Conservation (phyloP, 2,113 vertebrate species). For the Vombatus ursinus region DNA sequence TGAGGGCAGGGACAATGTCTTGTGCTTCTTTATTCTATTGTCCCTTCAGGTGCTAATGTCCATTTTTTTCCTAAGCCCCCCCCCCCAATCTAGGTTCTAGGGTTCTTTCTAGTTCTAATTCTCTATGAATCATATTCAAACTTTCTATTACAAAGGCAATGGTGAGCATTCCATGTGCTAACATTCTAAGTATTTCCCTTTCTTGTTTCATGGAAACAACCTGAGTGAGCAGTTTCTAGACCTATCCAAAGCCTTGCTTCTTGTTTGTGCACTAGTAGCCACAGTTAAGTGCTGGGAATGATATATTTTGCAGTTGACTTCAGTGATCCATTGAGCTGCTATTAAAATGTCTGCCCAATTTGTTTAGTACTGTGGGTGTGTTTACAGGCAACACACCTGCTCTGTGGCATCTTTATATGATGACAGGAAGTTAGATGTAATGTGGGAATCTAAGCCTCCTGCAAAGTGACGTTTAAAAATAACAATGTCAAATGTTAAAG, state of each 20-base stretch:
- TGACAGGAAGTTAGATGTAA: not conserved
- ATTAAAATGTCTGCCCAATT: conserved; percentile 25
- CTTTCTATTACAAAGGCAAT: not conserved
- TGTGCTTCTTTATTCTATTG: not conserved
- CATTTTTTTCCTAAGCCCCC: conserved; percentile 21
- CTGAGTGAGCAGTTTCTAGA: conserved; percentile 53
- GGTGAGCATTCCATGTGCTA: conserved; percentile 24
- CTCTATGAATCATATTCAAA: not conserved
- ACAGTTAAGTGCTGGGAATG: conserved; percentile 38
- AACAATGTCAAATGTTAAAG: conserved; percentile 52
- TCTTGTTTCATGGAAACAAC: conserved; percentile 57
- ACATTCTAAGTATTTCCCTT: conserved; percentile 42
- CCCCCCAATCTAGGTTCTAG: not conserved
- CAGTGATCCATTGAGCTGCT: conserved; percentile 5
- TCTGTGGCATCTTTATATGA: not conserved
- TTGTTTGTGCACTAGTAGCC: conserved; percentile 3
- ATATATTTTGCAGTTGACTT: conserved; percentile 22
- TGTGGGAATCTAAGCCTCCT: not conserved
- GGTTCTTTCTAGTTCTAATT: not conserved
- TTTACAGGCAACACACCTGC: not conserved
- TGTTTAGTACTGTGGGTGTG: not conserved
- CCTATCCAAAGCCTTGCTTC: not conserved
- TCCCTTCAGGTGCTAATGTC: not conserved
- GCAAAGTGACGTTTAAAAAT: conserved; percentile 40
- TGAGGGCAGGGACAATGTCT: not conserved